phyloP scores from a whole-genome alignment of 2,797 vertebrate genomes.

The Cyclopterus lumpus region DNA sequence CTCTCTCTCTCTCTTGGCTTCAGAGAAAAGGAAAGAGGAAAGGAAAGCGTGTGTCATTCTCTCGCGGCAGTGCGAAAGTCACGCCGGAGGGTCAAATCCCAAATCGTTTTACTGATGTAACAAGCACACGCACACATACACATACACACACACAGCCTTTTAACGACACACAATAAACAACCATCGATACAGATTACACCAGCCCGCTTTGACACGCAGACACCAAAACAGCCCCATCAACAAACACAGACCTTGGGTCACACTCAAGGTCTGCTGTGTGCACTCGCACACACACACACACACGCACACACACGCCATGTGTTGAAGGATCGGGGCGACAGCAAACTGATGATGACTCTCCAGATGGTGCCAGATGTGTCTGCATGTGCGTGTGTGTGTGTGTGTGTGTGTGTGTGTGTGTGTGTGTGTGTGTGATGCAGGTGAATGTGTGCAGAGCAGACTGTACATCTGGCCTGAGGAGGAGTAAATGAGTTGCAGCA shows the following conservation, averaged over 20 bases:
- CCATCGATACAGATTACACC: constrained; percentile 38
- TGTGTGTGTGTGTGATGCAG: constrained; percentile 17
- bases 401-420: constrained; percentile 63
- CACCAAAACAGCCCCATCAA: constrained; percentile 31
- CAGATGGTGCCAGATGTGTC: constrained; percentile 73
- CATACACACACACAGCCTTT: constrained; percentile 9
- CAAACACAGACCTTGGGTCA: constrained; percentile 62
- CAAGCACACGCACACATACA: constrained; percentile 11
- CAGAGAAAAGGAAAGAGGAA: constrained; percentile 15
- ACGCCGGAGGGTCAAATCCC: constrained; percentile 19
- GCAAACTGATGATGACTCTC: constrained; percentile 63
- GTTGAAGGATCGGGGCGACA: constrained; percentile 40
- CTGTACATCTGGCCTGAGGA: constrained; percentile 47
- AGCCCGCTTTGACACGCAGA: constrained; percentile 39
- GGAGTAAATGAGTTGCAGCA: constrained; percentile 65
- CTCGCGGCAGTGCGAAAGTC: constrained; percentile 4
- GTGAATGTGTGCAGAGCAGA: constrained; percentile 39
- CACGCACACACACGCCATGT: constrained; percentile 16
- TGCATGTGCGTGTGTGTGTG: constrained; percentile 51
- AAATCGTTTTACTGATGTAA: constrained; percentile 27
- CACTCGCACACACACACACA: constrained; percentile 26
- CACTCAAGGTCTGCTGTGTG: constrained; percentile 46
- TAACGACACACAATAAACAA: constrained; percentile 43
- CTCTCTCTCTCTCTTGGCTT: constrained; percentile 28
- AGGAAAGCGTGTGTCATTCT: constrained; percentile 24